Base-by-base conservation (phyloP, 35 echinoderm and acorn worm genomes). In the Ophiothrix spiculata region DNA sequence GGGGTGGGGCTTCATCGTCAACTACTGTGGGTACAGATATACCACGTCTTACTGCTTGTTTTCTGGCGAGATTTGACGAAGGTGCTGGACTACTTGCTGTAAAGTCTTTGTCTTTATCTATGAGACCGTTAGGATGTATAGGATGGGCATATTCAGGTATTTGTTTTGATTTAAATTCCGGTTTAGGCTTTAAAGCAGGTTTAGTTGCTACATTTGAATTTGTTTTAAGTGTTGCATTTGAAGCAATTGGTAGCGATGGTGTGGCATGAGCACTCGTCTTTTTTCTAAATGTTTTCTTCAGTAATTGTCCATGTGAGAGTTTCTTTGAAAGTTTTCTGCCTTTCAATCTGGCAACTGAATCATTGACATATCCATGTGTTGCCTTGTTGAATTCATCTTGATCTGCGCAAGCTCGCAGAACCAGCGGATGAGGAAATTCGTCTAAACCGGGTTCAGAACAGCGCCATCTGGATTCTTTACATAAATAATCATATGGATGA, bases 341-440 rank as follows among this genome's bases (percentile, higher is more conserved):
- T 82, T 82, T 82, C 3, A 82, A 45, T 82, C 49, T 82, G 80
- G 49, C 49, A 45, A 82, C 40, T 21, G 80, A 82, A 32, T 82
- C 80, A 49, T 82, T 82, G n/a, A 82, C 80, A 19, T 82, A 82
- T 38, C 80, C 80, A 33, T 82, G 40, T 19, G 80, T 39, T 39
- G 80, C 80, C 14, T 54, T 40, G 80, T 82, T 82, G 16, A 82
- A 45, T 33, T 60, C 80, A 25, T 82, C 80, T 0, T 42, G 38
- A 33, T 82, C 49, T 31, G 38, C n/a, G 16, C 40, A 39, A 49
- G 80, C 39, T 23, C 80, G 38, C 32, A 82, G 49, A 0, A 82
- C 39, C 19, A 82, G 49, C 33, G 80, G 80, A 34, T 82, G 39
- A 39, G 39, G 49, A n/a, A 82, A 39, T 49, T 82, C 80, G 32